Evolutionary conservation across 2,113 vertebrate genomes (phyloP).

Genomic region (Glareola pratincola): DNA sequence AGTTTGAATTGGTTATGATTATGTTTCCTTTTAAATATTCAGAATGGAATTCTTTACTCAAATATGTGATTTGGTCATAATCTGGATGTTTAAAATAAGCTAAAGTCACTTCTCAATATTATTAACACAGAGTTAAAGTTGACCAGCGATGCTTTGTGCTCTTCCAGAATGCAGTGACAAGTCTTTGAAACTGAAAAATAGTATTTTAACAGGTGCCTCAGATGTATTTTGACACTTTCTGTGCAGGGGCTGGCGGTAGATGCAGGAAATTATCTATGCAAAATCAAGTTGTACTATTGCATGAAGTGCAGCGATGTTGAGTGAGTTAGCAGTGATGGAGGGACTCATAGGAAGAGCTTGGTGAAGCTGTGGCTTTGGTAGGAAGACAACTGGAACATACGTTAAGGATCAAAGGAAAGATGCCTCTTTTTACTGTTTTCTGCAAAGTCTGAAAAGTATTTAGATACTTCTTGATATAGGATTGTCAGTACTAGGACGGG

Average conservation of each 20-base stretch:
- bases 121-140: background rate
- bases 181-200: background rate
- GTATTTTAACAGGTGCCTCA: background rate
- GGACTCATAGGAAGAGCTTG: background rate
- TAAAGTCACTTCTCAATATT: background rate
- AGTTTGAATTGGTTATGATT: conserved; percentile 15
- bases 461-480: background rate
- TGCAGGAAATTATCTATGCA: background rate
- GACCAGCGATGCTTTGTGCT: background rate
- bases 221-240: background rate
- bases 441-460: background rate
- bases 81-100: background rate
- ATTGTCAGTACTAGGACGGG: background rate
- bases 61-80: background rate
- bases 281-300: background rate
- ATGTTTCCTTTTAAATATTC: background rate
- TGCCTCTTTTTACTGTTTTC: background rate
- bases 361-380: background rate
- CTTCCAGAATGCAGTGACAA: background rate
- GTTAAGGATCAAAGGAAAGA: background rate
- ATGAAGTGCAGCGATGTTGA: background rate
- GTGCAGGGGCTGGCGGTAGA: background rate
- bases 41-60: background rate
- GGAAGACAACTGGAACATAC: background rate
- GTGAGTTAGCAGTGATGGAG: background rate